These are phyloP conservation scores for Drosophila ustulata DNA, from an alignment of 2,888 invertebrate species.

Conservation along the genomic window DNA sequence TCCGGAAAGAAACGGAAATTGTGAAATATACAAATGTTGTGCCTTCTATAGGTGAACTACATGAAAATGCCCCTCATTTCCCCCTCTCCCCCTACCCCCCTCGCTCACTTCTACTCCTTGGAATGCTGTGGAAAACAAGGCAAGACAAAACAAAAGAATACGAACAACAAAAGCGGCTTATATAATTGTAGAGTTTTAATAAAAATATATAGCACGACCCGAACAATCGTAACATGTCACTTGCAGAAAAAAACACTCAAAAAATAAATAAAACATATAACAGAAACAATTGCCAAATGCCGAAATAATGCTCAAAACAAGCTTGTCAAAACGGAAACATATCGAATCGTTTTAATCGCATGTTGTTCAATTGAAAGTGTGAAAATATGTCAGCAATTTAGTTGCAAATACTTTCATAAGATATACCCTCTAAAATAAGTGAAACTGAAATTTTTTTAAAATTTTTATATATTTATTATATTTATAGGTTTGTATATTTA, in stretches of 20 bases:
- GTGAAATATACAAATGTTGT: constrained; percentile 78
- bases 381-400: not conserved
- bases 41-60: constrained; percentile 70
- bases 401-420: not conserved
- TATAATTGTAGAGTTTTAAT: constrained; percentile 68
- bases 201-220: constrained; percentile 62
- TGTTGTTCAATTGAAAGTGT: not conserved
- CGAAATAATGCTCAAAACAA: constrained; percentile 29
- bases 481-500: too few species aligned
- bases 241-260: constrained; percentile 14
- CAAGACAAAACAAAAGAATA: constrained; percentile 33
- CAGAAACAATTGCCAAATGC: constrained; percentile 34
- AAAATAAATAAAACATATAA: constrained; percentile 9
- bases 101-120: not conserved
- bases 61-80: constrained; percentile 39
- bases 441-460: too few species aligned
- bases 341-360: constrained; percentile 14
- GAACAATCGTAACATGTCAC: constrained; percentile 54
- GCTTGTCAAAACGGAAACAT: constrained; percentile 36
- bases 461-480: too few species aligned
- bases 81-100: not conserved
- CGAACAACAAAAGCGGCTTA: constrained; percentile 56
- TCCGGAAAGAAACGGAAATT: constrained; percentile 78
- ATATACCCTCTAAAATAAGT: not conserved
- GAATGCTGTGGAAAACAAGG: constrained; percentile 30